Base-by-base conservation (phyloP, 2,888 invertebrate genomes). In the Diaphora mendica region DNA sequence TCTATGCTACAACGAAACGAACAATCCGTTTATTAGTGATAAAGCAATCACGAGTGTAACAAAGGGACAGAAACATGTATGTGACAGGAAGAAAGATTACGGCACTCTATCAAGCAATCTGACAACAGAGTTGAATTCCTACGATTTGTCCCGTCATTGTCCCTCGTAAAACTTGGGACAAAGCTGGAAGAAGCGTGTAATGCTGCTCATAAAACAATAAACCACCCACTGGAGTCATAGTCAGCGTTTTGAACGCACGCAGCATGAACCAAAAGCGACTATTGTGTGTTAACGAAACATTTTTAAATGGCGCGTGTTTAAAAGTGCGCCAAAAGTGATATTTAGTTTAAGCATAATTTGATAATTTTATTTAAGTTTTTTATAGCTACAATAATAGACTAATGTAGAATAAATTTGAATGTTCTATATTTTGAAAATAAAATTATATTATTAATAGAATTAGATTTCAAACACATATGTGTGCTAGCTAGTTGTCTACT, bases 191-290 rank as follows among this genome's bases (percentile, higher is more conserved):
- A 83, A 87, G 86, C 92, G 90, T 91, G 91, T 93, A 91, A 92
- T 91, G 87, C 82, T 81, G 82, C 84, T 87, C 86, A 86, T 93
- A 94, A 94, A 93, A 94, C 94, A 92, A 94, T 94, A 93, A 94
- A 94, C 93, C 93, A 92, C 94, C 93, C 93, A 92, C 88, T 78
- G 89, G 82, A 82, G 76, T 69, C 71, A 73, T 72, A 77, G 74
- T 77, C 69, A 71, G 70, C 74, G 77, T 71, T 81, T 77, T 75
- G 75, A 76, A 78, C 68, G 77, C 77, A 68, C 85, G 78, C 85
- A 80, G 82, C 82, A 75, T 82, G 81, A 82, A 73, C 59, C 64
- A 70, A 79, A 81, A 84, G 83, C 77, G 76, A 65, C 83, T 75
- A 83, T 87, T 87, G 86, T 86, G 73, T 68, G 15, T 74, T 68